Evolutionary conservation across 2,797 vertebrate species (phyloP).

Genomic region (Tragopan temminckii): DNA sequence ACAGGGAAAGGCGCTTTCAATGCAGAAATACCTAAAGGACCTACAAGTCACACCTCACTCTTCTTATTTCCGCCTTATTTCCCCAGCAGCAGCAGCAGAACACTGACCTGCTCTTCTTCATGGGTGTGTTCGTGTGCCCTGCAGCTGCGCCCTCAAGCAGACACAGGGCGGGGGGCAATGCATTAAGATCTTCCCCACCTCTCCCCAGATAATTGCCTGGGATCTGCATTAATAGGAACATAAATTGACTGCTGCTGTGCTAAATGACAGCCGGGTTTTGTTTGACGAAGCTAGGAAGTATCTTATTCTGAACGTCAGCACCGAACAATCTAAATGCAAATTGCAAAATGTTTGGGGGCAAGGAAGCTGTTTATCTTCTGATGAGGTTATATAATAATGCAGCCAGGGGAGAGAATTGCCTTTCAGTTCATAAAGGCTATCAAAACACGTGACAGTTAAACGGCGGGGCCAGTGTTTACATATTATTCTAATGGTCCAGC

Average conservation of each 20-base stretch:
- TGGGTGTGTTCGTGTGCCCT: background rate
- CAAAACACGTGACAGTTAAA: conserved; percentile 50
- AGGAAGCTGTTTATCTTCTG: conserved; percentile 61
- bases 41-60: background rate
- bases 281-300: conserved; percentile 71
- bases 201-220: conserved; percentile 73
- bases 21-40: background rate
- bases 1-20: background rate
- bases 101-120: background rate
- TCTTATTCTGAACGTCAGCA: conserved; percentile 69
- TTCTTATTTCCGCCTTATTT: background rate
- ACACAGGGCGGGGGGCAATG: background rate
- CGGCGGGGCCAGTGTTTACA: background rate
- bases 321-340: conserved; percentile 90
- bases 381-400: conserved; percentile 57
- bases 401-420: conserved; percentile 21
- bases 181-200: conserved; percentile 40
- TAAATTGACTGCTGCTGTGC: conserved; percentile 80
- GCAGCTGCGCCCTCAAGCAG: background rate
- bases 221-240: conserved; percentile 87
- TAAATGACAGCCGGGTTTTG: conserved; percentile 88
- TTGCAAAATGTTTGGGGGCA: conserved; percentile 77
- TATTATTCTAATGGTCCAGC: conserved; percentile 34
- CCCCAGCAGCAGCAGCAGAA: background rate
- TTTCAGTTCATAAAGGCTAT: conserved; percentile 65